Evolutionary conservation across 1,140 invertebrate species (phyloP).

Genomic region (Trichoplusia ni): DNA sequence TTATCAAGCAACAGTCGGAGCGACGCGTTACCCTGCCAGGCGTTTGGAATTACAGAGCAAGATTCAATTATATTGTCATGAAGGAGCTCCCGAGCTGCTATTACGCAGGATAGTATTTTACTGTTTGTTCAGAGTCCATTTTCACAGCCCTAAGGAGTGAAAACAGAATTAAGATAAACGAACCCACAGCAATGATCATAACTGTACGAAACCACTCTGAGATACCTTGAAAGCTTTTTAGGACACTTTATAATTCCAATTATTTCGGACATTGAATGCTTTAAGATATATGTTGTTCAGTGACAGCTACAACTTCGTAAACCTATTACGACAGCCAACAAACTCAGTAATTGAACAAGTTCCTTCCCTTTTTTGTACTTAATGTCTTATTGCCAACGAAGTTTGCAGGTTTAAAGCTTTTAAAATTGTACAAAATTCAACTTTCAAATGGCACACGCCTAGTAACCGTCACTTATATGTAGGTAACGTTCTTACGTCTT

Average conservation of each 20-base stretch:
- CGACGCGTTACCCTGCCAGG: slow-evolving; percentile 25
- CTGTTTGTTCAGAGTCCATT: slow-evolving; percentile 35
- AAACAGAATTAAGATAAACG: too few relatives aligned
- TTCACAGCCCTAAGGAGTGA: too few relatives aligned
- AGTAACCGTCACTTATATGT: too few relatives aligned
- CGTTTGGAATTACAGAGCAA: slow-evolving; percentile 44
- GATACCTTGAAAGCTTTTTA: not conserved
- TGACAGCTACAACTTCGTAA: slow-evolving; percentile 12
- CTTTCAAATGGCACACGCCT: not conserved
- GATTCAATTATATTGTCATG: slow-evolving; percentile 57
- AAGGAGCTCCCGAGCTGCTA: slow-evolving; percentile 39
- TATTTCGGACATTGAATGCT: slow-evolving; percentile 4
- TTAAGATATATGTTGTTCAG: not conserved
- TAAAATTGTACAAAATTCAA: not conserved
- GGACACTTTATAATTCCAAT: not conserved
- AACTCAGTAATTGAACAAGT: slow-evolving; percentile 21
- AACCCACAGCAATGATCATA: too few relatives aligned
- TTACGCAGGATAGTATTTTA: slow-evolving; percentile 34
- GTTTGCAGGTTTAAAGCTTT: not conserved
- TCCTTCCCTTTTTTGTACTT: not conserved
- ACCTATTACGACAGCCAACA: slow-evolving; percentile 8
- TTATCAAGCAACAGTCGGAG: slow-evolving; percentile 32
- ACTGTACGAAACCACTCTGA: not conserved
- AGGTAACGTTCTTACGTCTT: not conserved
- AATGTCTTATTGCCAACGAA: slow-evolving; percentile 23